Evolutionary conservation across 2,113 vertebrate genomes (phyloP).

Genomic region (Struthidea cinerea): DNA sequence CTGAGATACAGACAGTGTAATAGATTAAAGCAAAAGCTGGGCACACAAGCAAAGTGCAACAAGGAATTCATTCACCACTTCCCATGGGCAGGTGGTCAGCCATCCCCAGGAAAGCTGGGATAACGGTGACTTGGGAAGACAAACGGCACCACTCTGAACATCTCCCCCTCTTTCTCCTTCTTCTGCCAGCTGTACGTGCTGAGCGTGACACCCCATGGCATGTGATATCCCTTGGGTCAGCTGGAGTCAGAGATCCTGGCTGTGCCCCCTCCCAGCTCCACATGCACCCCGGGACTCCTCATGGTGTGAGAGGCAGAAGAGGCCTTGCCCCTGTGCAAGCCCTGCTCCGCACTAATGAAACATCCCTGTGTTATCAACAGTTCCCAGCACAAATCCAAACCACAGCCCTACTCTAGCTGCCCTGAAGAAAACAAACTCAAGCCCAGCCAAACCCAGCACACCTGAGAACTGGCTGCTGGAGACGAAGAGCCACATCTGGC

Average conservation of each 20-base stretch:
- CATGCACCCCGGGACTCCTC: background rate
- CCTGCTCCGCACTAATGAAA: background rate
- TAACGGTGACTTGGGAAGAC: background rate
- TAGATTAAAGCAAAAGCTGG: background rate
- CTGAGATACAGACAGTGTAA: background rate
- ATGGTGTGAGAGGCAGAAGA: background rate
- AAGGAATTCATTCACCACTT: background rate
- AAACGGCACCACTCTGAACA: background rate
- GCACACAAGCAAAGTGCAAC: background rate
- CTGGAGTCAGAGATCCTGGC: background rate
- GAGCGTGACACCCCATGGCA: accelerated
- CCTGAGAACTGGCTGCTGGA: background rate
- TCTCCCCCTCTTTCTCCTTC: background rate
- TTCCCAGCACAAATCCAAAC: background rate
- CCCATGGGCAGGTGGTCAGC: background rate
- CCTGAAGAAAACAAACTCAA: background rate
- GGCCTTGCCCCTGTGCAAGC: background rate
- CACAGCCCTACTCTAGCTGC: background rate
- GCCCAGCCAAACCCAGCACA: background rate
- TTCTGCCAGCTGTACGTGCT: background rate
- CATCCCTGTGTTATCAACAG: background rate
- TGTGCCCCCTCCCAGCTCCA: background rate
- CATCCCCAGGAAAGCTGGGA: background rate
- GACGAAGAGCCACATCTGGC: background rate
- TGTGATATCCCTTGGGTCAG: background rate